Percentiles rank a stretch among this genome's conserved stretches.
phyloP scores from a whole-genome alignment of 2,797 vertebrate genomes.

The Pitangus sulphuratus region DNA sequence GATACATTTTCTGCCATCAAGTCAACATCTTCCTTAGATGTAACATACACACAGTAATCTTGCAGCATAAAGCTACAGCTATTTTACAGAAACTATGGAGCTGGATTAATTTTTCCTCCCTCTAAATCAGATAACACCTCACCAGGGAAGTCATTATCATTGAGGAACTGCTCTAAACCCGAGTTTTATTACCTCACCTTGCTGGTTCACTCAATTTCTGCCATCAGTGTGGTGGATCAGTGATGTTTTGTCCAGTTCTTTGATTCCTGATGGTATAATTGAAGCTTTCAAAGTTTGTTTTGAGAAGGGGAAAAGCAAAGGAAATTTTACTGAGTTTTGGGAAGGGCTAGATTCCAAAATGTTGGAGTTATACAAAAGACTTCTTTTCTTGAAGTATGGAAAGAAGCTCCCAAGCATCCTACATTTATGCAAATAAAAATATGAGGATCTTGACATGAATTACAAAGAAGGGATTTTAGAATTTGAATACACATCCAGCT shows the following conservation, averaged over 20 bases:
- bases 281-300: neutral
- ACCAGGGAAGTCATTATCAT: conserved; percentile 66
- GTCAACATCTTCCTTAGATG: neutral
- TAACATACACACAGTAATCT: conserved; percentile 4
- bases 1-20: neutral
- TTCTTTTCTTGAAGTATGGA: neutral
- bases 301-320: neutral
- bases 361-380: neutral
- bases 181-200: conserved; percentile 16
- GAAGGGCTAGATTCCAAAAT: neutral
- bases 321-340: neutral
- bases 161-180: conserved; percentile 44
- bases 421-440: neutral
- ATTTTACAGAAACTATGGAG: conserved; percentile 11
- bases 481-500: neutral
- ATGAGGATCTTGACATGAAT: neutral
- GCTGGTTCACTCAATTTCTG: neutral
- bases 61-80: conserved; percentile 13
- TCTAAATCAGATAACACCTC: conserved; percentile 22
- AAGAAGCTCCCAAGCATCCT: neutral
- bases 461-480: neutral
- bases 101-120: conserved; percentile 43
- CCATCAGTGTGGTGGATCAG: neutral
- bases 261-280: neutral
- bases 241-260: neutral